These are phyloP conservation scores for Macrotus californicus DNA, from an alignment of 2,113 vertebrate species.

Conservation along the genomic window DNA sequence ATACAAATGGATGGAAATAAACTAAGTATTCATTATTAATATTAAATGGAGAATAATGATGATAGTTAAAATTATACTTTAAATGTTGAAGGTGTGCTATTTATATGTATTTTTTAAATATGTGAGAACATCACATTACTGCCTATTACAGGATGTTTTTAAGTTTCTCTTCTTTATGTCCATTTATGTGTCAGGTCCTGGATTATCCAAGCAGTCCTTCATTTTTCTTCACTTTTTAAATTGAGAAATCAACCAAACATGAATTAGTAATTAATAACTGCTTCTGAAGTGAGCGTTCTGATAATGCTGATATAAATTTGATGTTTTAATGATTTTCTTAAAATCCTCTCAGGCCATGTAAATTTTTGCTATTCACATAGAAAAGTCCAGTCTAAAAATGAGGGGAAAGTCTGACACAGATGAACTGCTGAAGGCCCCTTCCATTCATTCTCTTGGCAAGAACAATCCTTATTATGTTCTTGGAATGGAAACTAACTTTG, in stretches of 20 bases:
- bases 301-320: neutral
- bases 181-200: neutral
- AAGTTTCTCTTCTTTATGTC: neutral
- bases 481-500: neutral
- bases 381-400: neutral
- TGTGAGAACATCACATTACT: neutral
- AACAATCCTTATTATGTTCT: neutral
- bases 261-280: neutral
- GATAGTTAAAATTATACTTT: neutral
- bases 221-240: neutral
- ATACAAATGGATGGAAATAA: neutral
- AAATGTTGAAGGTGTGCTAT: neutral
- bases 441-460: neutral
- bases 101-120: neutral
- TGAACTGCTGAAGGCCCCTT: neutral
- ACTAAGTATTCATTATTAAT: neutral
- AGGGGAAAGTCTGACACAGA: neutral
- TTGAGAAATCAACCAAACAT: neutral
- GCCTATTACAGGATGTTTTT: neutral
- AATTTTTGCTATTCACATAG: neutral
- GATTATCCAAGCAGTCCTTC: neutral
- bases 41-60: neutral
- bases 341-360: neutral
- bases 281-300: neutral
- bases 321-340: neutral